Evolutionary conservation across 2,888 invertebrate species (phyloP).

Genomic region (Blastobasis adustella): DNA sequence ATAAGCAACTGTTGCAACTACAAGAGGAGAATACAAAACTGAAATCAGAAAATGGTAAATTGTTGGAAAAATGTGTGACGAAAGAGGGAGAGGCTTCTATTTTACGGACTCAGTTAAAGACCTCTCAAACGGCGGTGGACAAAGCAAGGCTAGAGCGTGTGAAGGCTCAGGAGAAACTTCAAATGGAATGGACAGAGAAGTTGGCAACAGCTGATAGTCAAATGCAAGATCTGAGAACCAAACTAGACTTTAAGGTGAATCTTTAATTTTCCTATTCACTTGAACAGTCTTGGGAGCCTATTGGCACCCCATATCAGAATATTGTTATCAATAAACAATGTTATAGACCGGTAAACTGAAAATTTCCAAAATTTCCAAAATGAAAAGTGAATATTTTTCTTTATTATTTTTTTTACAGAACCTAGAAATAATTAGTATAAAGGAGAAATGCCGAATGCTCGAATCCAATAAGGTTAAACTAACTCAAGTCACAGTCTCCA

Average conservation of each 20-base stretch:
- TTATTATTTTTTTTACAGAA: constrained; percentile 47
- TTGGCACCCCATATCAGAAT: too few relatives aligned
- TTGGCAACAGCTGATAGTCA: constrained; percentile 49
- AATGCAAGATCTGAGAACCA: constrained; percentile 58
- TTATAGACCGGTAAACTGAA: too few relatives aligned
- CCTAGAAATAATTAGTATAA: constrained; percentile 73
- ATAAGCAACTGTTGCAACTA: constrained; percentile 44
- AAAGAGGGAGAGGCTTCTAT: constrained; percentile 76
- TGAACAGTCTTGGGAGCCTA: too few relatives aligned
- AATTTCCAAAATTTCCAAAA: too few relatives aligned
- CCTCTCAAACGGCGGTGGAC: constrained; percentile 55
- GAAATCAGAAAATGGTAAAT: constrained; percentile 58
- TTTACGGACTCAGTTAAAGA: constrained; percentile 68
- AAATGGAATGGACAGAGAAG: constrained; percentile 70
- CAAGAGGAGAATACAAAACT: constrained; percentile 59
- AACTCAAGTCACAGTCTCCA: constrained; percentile 48
- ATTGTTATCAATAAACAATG: too few relatives aligned
- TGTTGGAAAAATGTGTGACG: constrained; percentile 65
- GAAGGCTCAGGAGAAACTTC: constrained; percentile 57
- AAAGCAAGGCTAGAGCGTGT: constrained; percentile 58
- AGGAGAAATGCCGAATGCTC: constrained; percentile 66
- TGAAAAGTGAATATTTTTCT: background rate
- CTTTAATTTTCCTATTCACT: background rate
- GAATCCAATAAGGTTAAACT: constrained; percentile 59
- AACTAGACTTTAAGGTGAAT: constrained; percentile 74